Conservation (phyloP, 1,140 invertebrate genomes). For the Drosophila rhopaloa region DNA sequence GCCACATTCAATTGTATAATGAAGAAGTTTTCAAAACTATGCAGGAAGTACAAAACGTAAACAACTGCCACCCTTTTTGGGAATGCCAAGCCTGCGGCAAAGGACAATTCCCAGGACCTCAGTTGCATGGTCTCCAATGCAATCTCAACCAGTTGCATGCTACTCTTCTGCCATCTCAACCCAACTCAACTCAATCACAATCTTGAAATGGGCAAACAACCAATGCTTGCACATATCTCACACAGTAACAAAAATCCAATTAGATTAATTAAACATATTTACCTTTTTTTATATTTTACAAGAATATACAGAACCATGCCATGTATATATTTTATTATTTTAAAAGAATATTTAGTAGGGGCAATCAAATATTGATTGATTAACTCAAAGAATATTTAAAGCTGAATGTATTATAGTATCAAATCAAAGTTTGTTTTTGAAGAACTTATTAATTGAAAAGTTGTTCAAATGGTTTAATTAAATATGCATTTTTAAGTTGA, state of each 20-base stretch:
- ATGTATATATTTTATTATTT: not conserved
- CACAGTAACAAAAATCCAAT: not conserved
- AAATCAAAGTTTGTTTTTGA: too few relatives aligned
- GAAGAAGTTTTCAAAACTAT: too few relatives aligned
- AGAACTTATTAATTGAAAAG: not conserved
- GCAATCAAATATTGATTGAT: too few relatives aligned
- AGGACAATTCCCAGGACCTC: slow-evolving; percentile 1
- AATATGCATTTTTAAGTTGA: not conserved
- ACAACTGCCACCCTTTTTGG: not conserved
- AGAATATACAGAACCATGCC: too few relatives aligned
- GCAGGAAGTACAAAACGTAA: not conserved
- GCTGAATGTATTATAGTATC: too few relatives aligned
- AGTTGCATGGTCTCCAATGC: slow-evolving; percentile 15
- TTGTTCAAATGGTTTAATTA: not conserved
- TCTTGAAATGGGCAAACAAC: slow-evolving; percentile 55
- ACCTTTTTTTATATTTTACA: not conserved
- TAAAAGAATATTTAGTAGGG: too few relatives aligned
- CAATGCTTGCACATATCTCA: slow-evolving; percentile 1
- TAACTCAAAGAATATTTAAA: too few relatives aligned
- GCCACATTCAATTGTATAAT: too few relatives aligned
- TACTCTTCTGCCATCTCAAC: not conserved
- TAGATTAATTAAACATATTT: not conserved
- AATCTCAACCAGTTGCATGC: slow-evolving; percentile 49
- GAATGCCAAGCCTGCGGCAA: not conserved
- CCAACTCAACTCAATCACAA: slow-evolving; percentile 35